Conservation (phyloP, 2,888 invertebrate species). For the Epinotia brunnichana region DNA sequence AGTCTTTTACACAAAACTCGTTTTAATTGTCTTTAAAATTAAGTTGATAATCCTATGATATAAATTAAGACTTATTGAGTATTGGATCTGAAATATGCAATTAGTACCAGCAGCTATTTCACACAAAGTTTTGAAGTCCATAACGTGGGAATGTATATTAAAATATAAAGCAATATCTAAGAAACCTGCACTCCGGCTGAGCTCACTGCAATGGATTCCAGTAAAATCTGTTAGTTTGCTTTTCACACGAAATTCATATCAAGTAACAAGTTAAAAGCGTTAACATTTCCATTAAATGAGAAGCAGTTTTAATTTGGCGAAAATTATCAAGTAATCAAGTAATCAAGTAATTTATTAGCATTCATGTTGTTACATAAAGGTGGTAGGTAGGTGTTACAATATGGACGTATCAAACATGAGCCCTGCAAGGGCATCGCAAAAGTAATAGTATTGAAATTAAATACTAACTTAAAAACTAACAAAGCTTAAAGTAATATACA, state of each 20-base stretch:
- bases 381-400: no score
- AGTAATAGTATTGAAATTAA: no score
- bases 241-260: constrained; percentile 14
- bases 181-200: constrained; percentile 18
- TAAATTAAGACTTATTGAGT: background rate
- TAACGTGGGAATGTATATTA: constrained; percentile 13
- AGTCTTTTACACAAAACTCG: background rate
- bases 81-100: background rate
- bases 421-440: no score
- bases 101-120: constrained; percentile 7
- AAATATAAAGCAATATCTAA: constrained; percentile 21
- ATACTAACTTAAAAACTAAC: no score
- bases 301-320: background rate
- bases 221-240: constrained; percentile 34
- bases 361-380: no score
- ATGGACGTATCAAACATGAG: no score
- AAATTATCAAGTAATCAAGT: no score
- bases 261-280: constrained; percentile 29
- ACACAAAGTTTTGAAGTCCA: constrained; percentile 22
- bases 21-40: background rate
- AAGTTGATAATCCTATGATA: background rate
- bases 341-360: no score
- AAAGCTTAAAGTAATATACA: no score
- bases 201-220: constrained; percentile 23
- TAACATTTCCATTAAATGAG: background rate